Conservation (phyloP, 2,888 invertebrate species). For the Parnassius mnemosyne region DNA sequence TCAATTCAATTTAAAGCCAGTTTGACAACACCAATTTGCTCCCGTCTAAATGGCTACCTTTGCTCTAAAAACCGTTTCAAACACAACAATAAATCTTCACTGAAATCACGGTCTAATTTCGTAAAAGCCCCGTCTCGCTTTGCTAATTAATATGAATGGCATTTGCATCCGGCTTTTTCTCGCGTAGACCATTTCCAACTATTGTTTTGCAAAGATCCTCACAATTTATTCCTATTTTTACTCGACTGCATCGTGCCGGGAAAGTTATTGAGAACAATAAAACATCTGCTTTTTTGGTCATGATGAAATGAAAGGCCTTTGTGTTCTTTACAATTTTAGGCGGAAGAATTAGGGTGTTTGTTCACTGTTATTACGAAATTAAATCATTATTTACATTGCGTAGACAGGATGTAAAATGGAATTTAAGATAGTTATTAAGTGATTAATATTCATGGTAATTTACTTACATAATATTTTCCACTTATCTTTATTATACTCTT, state of each 20-base stretch:
- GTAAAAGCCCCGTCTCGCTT: conserved; percentile 80
- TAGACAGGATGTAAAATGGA: no score
- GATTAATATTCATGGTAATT: no score
- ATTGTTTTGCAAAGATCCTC: conserved; percentile 80
- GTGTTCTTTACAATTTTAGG: conserved; percentile 38
- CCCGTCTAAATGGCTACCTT: conserved; percentile 76
- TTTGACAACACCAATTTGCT: conserved; percentile 75
- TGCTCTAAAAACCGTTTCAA: conserved; percentile 76
- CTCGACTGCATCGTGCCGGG: conserved; percentile 60
- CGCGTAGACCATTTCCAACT: conserved; percentile 77
- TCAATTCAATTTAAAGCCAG: conserved; percentile 74
- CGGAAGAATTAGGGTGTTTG: conserved; percentile 40
- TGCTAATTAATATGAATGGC: conserved; percentile 81
- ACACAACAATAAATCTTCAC: conserved; percentile 79
- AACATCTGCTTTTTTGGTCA: conserved; percentile 58
- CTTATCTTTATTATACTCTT: no score
- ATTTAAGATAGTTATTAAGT: no score
- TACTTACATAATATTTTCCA: no score
- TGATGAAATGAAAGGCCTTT: conserved; percentile 58
- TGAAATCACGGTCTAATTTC: conserved; percentile 80
- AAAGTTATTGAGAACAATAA: conserved; percentile 69
- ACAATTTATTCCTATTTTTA: conserved; percentile 78
- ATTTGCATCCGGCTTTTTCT: conserved; percentile 81
- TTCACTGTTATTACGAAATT: conserved; percentile 27
- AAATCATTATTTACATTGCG: conserved; percentile 23